Percentiles rank a stretch among this genome's conserved stretches.
phyloP scores from a whole-genome alignment of 2,888 invertebrate species.

The Melanotus villosus region DNA sequence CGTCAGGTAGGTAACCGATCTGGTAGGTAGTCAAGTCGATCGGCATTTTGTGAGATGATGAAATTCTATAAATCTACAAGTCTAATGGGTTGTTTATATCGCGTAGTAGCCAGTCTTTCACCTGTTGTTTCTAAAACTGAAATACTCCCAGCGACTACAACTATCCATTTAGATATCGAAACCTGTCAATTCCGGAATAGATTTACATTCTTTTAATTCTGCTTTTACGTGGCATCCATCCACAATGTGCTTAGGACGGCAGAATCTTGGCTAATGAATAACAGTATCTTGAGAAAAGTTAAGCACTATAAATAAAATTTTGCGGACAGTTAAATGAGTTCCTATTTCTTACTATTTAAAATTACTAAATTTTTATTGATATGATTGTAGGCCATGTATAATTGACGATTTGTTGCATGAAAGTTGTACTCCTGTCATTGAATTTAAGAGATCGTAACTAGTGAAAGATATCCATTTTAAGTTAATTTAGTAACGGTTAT shows the following conservation, averaged over 20 bases:
- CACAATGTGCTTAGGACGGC: conserved; percentile 12
- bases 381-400: conserved; percentile 10
- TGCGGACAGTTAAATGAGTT: conserved; percentile 27
- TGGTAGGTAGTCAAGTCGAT: conserved; percentile 31
- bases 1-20: conserved; percentile 22
- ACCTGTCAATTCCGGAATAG: conserved; percentile 38
- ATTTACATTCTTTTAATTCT: conserved; percentile 32
- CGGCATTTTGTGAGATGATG: conserved; percentile 39
- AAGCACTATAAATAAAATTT: conserved; percentile 32
- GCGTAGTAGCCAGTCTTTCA: conserved; percentile 37
- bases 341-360: conserved; percentile 22
- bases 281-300: conserved; percentile 29
- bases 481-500: no score
- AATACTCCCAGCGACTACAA: conserved; percentile 28
- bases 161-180: conserved; percentile 39
- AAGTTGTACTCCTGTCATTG: conserved; percentile 3
- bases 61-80: conserved; percentile 42
- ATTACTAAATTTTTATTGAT: conserved; percentile 22
- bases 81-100: conserved; percentile 41
- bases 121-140: conserved; percentile 40
- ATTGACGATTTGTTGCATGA: conserved; percentile 10
- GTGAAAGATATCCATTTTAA: no score
- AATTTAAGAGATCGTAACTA: neutral
- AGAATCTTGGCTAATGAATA: conserved; percentile 27
- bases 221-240: conserved; percentile 18